phyloP scores from a whole-genome alignment of 2,888 invertebrate genomes.

The Andrena marginata region DNA sequence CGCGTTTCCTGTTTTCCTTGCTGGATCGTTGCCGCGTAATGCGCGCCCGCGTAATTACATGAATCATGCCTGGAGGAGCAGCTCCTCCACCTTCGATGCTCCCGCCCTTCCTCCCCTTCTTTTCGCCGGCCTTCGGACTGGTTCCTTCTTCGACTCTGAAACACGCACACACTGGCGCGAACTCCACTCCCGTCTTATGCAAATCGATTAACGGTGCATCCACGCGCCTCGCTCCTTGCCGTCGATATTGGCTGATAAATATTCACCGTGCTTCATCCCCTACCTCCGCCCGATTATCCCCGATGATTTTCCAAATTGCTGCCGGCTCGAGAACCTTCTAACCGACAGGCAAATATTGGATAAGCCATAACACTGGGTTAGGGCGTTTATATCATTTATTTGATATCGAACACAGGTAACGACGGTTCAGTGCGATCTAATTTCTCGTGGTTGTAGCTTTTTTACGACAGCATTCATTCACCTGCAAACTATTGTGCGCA shows the following conservation, averaged over 20 bases:
- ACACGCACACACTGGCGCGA: conserved; percentile 8
- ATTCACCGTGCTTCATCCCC: conserved; percentile 46
- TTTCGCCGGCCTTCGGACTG: conserved; percentile 9
- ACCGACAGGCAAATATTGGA: conserved; percentile 7
- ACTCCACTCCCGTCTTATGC: conserved; percentile 62
- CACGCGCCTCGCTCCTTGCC: conserved; percentile 37
- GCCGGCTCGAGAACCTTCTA: conserved; percentile 20
- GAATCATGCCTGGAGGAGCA: conserved; percentile 46
- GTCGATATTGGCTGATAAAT: conserved; percentile 55
- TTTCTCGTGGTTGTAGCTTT: too few relatives aligned
- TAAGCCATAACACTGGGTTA: neutral
- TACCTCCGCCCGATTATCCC: conserved; percentile 28
- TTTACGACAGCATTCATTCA: too few relatives aligned
- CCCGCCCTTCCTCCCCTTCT: conserved; percentile 14
- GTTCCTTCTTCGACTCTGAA: conserved; percentile 18
- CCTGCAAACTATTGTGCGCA: too few relatives aligned
- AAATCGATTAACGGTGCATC: conserved; percentile 75
- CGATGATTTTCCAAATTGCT: conserved; percentile 34
- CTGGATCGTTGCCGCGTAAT: conserved; percentile 51
- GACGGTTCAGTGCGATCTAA: too few relatives aligned
- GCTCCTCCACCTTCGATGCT: neutral
- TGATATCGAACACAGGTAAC: neutral
- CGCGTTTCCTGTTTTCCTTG: conserved; percentile 62
- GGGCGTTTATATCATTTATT: neutral
- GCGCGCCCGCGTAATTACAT: conserved; percentile 62